Evolutionary conservation across 2,113 vertebrate species (phyloP).

Genomic region (Aegypius monachus): DNA sequence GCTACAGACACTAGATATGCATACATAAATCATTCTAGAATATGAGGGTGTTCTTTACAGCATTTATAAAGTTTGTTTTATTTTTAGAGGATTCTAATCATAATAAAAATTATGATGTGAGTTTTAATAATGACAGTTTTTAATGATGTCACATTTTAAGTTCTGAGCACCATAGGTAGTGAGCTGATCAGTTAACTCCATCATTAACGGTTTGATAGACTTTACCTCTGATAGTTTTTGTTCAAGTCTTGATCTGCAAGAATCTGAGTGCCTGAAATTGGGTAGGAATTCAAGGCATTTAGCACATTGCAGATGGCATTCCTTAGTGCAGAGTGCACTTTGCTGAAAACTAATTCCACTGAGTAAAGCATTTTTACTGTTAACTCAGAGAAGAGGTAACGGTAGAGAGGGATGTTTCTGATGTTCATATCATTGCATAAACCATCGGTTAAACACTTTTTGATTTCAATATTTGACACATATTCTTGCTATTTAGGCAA

Average conservation of each 20-base stretch:
- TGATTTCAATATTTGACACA: constrained; percentile 50
- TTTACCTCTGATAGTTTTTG: not conserved
- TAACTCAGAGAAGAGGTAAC: not conserved
- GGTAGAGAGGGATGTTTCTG: constrained; percentile 22
- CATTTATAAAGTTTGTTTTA: not conserved
- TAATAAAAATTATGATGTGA: not conserved
- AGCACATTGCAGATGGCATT: not conserved
- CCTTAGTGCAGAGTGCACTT: not conserved
- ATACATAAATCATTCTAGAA: not conserved
- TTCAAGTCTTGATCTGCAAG: not conserved
- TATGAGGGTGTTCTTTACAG: not conserved
- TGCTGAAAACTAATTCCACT: not conserved
- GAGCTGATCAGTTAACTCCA: not conserved
- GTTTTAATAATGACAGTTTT: not conserved
- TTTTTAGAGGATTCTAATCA: not conserved
- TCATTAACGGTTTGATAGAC: not conserved
- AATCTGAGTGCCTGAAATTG: not conserved
- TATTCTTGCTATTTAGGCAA: constrained; percentile 80
- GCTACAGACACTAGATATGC: not conserved
- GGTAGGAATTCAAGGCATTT: not conserved
- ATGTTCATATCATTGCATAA: too few relatives aligned
- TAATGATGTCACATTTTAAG: not conserved
- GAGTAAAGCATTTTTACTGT: not conserved
- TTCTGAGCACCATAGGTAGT: not conserved
- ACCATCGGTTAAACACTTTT: constrained; percentile 23